Evolutionary conservation across 2,113 vertebrate genomes (phyloP).

Genomic region (Gadus macrocephalus): DNA sequence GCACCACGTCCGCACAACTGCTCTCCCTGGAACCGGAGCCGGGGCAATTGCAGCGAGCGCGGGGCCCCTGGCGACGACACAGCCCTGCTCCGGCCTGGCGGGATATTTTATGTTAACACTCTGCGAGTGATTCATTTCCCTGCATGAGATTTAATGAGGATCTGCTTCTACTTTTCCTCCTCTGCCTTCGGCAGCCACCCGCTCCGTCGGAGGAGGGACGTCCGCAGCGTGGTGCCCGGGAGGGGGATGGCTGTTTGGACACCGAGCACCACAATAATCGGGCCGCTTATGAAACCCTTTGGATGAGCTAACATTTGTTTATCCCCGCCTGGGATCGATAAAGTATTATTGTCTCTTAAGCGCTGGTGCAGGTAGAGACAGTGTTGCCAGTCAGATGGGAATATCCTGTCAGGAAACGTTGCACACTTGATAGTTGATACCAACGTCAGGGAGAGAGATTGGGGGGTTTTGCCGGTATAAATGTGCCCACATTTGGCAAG

Average conservation of each 20-base stretch:
- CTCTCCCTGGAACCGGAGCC: not conserved
- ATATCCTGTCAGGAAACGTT: no score
- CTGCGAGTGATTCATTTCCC: conserved; percentile 37
- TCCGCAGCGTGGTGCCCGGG: conserved; percentile 18
- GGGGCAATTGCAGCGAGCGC: conserved; percentile 10
- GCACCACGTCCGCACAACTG: not conserved
- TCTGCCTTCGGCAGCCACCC: conserved; percentile 25
- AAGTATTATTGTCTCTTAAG: no score
- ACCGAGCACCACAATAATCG: no score
- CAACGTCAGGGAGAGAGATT: no score
- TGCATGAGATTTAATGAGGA: conserved; percentile 47
- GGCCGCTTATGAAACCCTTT: no score
- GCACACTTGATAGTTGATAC: no score
- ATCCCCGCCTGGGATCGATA: no score
- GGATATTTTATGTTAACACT: conserved; percentile 20
- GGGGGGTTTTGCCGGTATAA: no score
- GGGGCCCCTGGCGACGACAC: not conserved
- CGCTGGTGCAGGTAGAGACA: no score
- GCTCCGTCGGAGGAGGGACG: conserved; percentile 30
- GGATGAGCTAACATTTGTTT: no score
- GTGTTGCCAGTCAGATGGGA: no score
- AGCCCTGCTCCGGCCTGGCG: conserved; percentile 8
- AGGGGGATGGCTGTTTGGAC: not conserved
- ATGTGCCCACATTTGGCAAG: no score
- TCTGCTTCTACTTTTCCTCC: conserved; percentile 52